Percentiles rank a stretch among this genome's conserved stretches.
phyloP scores from a whole-genome alignment of 2,113 vertebrate species.

The Sinocyclocheilus anshuiensis region DNA sequence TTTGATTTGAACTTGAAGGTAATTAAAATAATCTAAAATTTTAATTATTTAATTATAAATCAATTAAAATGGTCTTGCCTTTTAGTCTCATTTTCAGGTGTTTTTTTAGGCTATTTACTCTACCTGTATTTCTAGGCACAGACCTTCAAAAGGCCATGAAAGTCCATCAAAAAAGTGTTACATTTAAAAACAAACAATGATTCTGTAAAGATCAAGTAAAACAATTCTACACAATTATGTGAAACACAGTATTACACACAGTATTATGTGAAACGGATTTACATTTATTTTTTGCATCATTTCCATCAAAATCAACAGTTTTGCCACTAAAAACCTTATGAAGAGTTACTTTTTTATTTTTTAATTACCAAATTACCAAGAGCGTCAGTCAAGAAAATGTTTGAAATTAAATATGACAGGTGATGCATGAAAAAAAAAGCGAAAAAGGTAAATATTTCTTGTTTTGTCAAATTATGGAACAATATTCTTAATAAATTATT shows the following conservation, averaged over 20 bases:
- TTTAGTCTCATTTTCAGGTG: neutral
- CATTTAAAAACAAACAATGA: neutral
- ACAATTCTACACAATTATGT: neutral
- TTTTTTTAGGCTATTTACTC: neutral
- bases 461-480: too few relatives aligned
- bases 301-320: neutral
- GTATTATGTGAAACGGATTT: neutral
- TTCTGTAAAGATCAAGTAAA: neutral
- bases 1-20: neutral
- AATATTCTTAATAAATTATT: too few relatives aligned
- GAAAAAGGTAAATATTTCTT: too few relatives aligned
- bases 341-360: neutral
- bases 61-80: neutral
- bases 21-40: neutral
- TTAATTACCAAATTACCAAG: neutral
- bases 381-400: neutral
- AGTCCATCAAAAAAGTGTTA: neutral
- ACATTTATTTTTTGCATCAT: neutral
- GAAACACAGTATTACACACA: neutral
- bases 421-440: too few relatives aligned
- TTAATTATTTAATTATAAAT: too few relatives aligned
- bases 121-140: neutral
- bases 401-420: neutral
- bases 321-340: neutral
- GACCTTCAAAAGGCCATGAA: neutral